phyloP scores from a whole-genome alignment of 2,797 vertebrate genomes.

The Fistularia tabacaria region DNA sequence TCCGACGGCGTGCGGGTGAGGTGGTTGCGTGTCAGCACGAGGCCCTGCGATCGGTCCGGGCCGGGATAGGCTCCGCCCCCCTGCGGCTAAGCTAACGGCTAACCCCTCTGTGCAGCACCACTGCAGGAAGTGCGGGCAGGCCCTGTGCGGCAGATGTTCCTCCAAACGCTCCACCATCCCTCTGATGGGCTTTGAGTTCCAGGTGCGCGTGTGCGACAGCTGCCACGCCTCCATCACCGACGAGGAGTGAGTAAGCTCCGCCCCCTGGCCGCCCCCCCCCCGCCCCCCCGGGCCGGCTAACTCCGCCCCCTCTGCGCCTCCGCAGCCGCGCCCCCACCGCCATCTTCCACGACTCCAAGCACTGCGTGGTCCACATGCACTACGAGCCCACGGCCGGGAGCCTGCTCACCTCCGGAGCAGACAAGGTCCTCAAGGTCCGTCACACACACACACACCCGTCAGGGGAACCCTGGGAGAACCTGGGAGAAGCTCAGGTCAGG shows the following conservation, averaged over 20 bases:
- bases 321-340: slow-evolving; percentile 90
- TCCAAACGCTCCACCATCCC: slow-evolving; percentile 95
- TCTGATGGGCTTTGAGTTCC: slow-evolving; percentile 96
- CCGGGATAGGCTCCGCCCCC: too few relatives aligned
- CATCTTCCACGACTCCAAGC: slow-evolving; percentile 96
- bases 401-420: slow-evolving; percentile 90
- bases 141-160: slow-evolving; percentile 93
- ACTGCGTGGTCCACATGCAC: slow-evolving; percentile 89
- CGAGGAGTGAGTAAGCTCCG: slow-evolving; percentile 87
- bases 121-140: slow-evolving; percentile 83
- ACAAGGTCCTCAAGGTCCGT: slow-evolving; percentile 93
- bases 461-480: not conserved
- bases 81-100: too few relatives aligned
- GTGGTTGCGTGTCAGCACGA: too few relatives aligned
- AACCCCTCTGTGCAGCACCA: slow-evolving; percentile 61
- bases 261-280: not conserved
- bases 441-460: not conserved
- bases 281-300: not conserved
- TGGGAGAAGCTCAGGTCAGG: too few relatives aligned
- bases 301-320: not conserved
- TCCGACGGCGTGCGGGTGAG: too few relatives aligned
- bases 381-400: slow-evolving; percentile 92
- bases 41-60: too few relatives aligned
- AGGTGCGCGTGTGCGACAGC: slow-evolving; percentile 94
- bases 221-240: slow-evolving; percentile 95